These are phyloP conservation scores for Arremon brunneinucha DNA, from an alignment of 2,797 vertebrate species.

Conservation along the genomic window DNA sequence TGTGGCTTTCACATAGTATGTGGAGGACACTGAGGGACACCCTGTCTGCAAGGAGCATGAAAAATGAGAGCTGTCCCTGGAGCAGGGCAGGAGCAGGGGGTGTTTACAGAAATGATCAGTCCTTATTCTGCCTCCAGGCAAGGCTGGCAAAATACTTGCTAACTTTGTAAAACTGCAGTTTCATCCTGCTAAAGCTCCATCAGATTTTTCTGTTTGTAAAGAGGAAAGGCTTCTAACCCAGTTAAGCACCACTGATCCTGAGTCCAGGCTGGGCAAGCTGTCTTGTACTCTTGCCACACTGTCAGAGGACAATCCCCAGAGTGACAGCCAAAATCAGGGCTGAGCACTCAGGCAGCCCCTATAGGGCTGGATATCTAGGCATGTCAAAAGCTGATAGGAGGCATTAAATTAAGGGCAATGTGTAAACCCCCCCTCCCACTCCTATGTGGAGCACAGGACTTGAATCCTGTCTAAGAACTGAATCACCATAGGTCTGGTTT, in stretches of 20 bases:
- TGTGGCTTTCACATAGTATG: neutral
- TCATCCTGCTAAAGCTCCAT: neutral
- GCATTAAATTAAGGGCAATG: neutral
- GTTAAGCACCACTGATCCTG: neutral
- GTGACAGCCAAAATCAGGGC: neutral
- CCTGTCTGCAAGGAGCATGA: neutral
- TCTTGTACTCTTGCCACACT: fast-evolving
- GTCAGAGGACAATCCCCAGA: neutral
- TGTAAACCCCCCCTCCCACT: fast-evolving
- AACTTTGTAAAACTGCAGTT: neutral
- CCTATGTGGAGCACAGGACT: neutral
- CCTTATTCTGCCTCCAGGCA: neutral
- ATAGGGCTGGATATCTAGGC: neutral
- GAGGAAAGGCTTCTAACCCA: neutral
- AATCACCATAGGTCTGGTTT: neutral
- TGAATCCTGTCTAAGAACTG: neutral
- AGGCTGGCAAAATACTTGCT: neutral
- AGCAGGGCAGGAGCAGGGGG: neutral
- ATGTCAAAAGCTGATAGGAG: neutral
- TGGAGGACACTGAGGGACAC: neutral
- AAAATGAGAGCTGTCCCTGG: neutral
- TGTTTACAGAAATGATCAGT: neutral
- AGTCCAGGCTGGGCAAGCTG: neutral
- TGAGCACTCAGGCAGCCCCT: neutral
- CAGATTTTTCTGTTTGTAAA: neutral